Base-by-base conservation (phyloP, 2,797 vertebrate species). In the Premnoplex brunnescens region DNA sequence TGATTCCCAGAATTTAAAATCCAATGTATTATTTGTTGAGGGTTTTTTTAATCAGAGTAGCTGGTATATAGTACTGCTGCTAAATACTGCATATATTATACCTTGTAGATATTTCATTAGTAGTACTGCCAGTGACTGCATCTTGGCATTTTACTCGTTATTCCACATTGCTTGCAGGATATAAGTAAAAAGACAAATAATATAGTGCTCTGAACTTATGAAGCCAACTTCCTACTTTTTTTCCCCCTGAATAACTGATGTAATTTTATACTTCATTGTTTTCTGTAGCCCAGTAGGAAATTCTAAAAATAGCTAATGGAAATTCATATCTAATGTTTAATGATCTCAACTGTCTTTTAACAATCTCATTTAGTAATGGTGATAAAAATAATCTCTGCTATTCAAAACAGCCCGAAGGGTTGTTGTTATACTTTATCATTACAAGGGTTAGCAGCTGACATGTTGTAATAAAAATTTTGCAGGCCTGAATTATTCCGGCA, bases 401-500 rank as follows among this genome's bases (percentile, higher is more conserved):
- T 87, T 90, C 7, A 10, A 52, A 94, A 60, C 59, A 69, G 15
- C 69, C 74, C 17, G 78, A 36, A 54, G 41, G 46, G 3, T 73
- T 54, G 39, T 54, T 73, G 37, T 15, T 67, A 0, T 1, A 19
- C 62, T 82, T 86, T 43, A 17, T 56, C 26, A 30, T 83, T 68
- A 63, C 32, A 67, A 49, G 49, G 55, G 19, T 63, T 69, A 84
- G 34, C 22, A 56, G 63, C 28, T 95, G 74, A 93, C 4, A 1
- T 37, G n/a, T 36, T 94, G n/a, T 43, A 68, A 78, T 97, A 81
- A 88, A 89, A 90, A 93, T 88, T 55, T 94, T 93, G 63, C 95
- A 99, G 99, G 48, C 98, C 99, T 13, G 98, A 99, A 85, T 97
- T 99, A 85, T 99, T 98, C 96, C 98, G 98, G 30, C 98, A 99